These are phyloP conservation scores for Artibeus jamaicensis DNA, from an alignment of 2,797 vertebrate species.

Conservation along the genomic window DNA sequence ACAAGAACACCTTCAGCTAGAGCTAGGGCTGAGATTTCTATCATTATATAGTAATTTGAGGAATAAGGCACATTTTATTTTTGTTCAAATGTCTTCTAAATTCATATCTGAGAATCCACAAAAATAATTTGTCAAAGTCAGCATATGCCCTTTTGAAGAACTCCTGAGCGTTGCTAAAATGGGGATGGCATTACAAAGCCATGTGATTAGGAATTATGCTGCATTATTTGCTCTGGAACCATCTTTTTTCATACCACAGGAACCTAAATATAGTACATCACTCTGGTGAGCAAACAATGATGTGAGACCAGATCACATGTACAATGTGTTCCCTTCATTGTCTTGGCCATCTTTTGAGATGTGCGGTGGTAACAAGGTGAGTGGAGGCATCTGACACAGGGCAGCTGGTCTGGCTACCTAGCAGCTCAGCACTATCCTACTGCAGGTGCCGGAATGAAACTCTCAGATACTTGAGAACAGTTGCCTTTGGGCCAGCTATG, in stretches of 20 bases:
- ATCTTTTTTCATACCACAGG: neutral
- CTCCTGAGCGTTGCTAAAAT: neutral
- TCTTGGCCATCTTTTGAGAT: neutral
- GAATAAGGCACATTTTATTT: neutral
- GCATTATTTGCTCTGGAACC: neutral
- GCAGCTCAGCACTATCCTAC: neutral
- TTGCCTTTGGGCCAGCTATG: slow-evolving; percentile 59
- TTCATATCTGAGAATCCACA: neutral
- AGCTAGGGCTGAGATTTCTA: neutral
- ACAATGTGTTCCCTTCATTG: neutral
- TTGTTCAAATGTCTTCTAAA: neutral
- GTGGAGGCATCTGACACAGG: neutral
- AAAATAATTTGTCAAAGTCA: neutral
- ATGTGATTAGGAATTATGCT: neutral
- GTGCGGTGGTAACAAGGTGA: neutral
- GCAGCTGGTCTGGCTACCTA: slow-evolving; percentile 33
- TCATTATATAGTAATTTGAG: neutral
- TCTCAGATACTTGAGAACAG: slow-evolving; percentile 41
- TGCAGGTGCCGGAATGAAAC: slow-evolving; percentile 45
- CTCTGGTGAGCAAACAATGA: neutral
- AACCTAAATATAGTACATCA: neutral
- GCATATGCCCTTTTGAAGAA: neutral
- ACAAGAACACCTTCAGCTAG: neutral
- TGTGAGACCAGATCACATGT: neutral
- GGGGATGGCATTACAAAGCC: neutral